Percentiles rank a stretch among this genome's conserved stretches.
Conservation (phyloP, 2,888 invertebrate genomes). For the Spisula subtruncata region DNA sequence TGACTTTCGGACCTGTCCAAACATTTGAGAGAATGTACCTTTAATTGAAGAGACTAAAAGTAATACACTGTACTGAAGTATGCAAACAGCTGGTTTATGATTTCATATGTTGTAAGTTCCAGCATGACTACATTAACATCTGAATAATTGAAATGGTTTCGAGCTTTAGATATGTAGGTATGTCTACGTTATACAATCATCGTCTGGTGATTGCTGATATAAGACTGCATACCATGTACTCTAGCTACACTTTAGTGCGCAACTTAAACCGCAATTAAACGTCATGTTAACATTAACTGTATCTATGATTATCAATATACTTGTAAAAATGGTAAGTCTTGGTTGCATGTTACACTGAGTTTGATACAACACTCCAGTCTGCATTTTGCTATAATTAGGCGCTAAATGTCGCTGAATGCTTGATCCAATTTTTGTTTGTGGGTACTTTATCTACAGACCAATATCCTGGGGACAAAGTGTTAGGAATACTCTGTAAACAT, state of each 20-base stretch:
- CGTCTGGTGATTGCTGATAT: background rate
- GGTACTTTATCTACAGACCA: too few species aligned
- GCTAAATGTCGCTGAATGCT: too few species aligned
- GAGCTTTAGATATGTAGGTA: background rate
- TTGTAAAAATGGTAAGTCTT: too few species aligned
- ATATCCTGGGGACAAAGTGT: too few species aligned
- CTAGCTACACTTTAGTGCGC: background rate
- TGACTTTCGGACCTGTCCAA: background rate
- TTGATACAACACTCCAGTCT: too few species aligned
- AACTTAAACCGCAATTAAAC: background rate
- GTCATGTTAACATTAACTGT: too few species aligned
- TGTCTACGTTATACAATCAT: background rate
- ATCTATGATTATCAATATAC: too few species aligned
- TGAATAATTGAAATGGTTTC: background rate
- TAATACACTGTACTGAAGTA: background rate
- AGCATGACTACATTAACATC: background rate
- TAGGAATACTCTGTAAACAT: too few species aligned
- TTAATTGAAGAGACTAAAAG: background rate
- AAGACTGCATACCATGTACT: background rate
- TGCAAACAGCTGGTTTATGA: background rate
- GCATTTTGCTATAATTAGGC: too few species aligned
- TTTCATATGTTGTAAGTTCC: background rate
- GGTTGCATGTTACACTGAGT: too few species aligned
- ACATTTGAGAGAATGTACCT: background rate
- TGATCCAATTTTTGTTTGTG: too few species aligned